Evolutionary conservation across 2,797 vertebrate species (phyloP).

Genomic region (Pteropus rufus): DNA sequence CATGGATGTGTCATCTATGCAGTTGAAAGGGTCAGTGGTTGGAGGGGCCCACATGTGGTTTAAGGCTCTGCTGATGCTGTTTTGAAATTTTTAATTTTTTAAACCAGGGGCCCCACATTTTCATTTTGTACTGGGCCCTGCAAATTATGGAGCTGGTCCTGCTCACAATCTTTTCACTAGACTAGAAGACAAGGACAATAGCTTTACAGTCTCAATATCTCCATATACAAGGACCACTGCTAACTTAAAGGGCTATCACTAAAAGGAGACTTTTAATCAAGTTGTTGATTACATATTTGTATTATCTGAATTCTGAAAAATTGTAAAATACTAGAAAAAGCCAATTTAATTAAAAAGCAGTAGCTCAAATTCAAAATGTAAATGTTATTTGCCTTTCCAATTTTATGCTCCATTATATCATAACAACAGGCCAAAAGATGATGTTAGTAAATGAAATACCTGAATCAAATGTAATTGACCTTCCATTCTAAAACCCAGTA

Average conservation of each 20-base stretch:
- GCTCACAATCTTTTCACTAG: not conserved
- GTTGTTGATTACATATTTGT: not conserved
- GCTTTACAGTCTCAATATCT: not conserved
- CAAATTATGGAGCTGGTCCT: not conserved
- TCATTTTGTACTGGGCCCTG: not conserved
- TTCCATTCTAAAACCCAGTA: constrained; percentile 27
- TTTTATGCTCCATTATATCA: not conserved
- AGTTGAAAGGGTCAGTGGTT: not conserved
- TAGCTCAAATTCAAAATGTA: not conserved
- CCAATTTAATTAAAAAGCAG: constrained; percentile 36
- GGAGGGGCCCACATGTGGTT: not conserved
- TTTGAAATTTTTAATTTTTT: constrained; percentile 40
- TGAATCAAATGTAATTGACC: constrained; percentile 65
- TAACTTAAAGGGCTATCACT: constrained; percentile 30
- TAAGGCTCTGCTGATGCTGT: not conserved
- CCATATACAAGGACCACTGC: not conserved
- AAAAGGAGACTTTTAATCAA: constrained; percentile 37
- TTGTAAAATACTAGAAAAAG: constrained; percentile 40
- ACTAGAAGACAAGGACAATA: not conserved
- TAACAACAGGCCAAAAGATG: constrained; percentile 21
- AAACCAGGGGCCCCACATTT: not conserved
- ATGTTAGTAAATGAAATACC: constrained; percentile 70
- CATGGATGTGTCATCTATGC: not conserved
- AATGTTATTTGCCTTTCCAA: not conserved
- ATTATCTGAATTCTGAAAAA: constrained; percentile 44